Base-by-base conservation (phyloP, 92 coral and sea anemone genomes). In the Porites rus region DNA sequence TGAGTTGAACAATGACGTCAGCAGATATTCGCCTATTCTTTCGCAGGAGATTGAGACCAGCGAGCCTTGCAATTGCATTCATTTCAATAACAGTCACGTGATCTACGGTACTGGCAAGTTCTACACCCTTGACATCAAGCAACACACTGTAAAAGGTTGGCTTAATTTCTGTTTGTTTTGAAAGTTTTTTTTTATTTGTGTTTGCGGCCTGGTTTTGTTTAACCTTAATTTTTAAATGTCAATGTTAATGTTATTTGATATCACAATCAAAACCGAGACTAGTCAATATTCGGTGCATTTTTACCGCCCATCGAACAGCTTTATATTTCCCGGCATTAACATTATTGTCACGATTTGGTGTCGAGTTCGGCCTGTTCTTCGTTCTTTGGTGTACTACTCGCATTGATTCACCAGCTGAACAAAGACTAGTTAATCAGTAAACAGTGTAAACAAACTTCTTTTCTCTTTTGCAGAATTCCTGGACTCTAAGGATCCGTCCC, bases 1-100 rank as follows among this genome's bases (percentile, higher is more conserved):
- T 38, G 46, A 38, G 3, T 31, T 31, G 1, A 31, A 31, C 46
- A 38, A 38, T 38, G 46, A 38, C 5, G 5, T 38, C 46, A 38
- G 60, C 22, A 8, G 16, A n/a, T 69, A 43, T 76, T 28, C 56
- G 66, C 68, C 67, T 58, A 5, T 81, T 31, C 12, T 3, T 1
- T 81, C 38, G 50, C 81, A 96, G 98, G 99, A 97, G 69, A 88
- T 97, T 21, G 99, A 97, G 80, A 95, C 98, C 43, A 90, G 94
- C 62, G 99, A 97, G 31, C 99, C 99, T 1, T 97, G 99, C 84
- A 97, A 94, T 90, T 97, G 99, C 76, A 93, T 97, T 69, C 90
- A 95, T 85, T 97, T 97, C 76, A 86, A 97, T 12, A 86, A 89
- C 10, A 81, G 86, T 79, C 81, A 93, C 82, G 96, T 97, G 63